Conservation (phyloP, 23 tunicate genomes). For the Trididemnum clinides region DNA sequence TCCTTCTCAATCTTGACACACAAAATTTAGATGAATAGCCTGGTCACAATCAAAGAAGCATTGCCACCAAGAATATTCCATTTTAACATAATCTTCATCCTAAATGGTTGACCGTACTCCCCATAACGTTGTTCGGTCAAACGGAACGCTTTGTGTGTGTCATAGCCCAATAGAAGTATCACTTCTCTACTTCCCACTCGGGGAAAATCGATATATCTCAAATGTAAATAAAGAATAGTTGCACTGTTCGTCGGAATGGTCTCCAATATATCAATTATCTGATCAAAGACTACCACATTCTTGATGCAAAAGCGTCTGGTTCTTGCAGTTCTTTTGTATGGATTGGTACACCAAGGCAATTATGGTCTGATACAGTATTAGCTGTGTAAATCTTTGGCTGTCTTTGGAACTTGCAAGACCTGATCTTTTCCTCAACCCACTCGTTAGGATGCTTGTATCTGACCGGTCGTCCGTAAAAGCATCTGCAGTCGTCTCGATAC, state of each 20-base stretch:
- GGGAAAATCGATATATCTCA: neutral
- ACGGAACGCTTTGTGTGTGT: neutral
- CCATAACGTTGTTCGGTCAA: neutral
- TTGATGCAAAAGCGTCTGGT: neutral
- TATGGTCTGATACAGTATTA: neutral
- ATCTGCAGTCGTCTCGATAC: too few species aligned
- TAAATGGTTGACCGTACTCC: neutral
- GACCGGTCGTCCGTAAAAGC: conserved; percentile 5
- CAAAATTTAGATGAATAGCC: neutral
- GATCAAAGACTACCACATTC: neutral
- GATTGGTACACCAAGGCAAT: neutral
- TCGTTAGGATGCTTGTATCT: neutral
- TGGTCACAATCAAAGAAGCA: neutral
- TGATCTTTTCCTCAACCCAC: neutral
- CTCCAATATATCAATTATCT: neutral
- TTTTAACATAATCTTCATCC: neutral
- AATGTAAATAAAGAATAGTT: neutral
- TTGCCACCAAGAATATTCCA: neutral
- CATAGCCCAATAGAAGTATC: neutral
- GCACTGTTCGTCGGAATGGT: neutral
- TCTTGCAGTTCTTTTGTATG: too few species aligned
- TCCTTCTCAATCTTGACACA: too few species aligned
- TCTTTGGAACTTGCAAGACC: neutral
- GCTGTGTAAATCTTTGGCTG: neutral
- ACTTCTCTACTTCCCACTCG: neutral